Evolutionary conservation across 2,113 vertebrate genomes (phyloP).

Genomic region (Paramormyrops kingsleyae): DNA sequence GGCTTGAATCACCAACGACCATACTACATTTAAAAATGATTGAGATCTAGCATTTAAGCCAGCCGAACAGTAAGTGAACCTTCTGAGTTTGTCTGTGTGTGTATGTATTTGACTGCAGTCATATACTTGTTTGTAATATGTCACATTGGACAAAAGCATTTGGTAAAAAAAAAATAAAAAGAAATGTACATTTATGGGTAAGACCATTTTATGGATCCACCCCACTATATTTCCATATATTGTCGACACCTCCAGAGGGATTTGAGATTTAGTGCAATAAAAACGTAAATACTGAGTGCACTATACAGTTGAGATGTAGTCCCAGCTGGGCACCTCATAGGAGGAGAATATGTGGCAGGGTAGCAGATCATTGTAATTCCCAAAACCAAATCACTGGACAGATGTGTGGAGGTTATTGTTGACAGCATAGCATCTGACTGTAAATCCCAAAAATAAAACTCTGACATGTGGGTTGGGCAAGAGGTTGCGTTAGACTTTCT

Average conservation of each 20-base stretch:
- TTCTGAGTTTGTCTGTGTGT: not conserved
- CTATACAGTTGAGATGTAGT: slow-evolving; percentile 22
- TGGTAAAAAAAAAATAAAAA: no score
- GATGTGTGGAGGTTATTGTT: not conserved
- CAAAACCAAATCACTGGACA: not conserved
- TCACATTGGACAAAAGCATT: not conserved
- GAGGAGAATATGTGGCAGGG: slow-evolving; percentile 46
- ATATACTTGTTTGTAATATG: not conserved
- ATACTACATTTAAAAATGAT: not conserved
- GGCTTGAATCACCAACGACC: not conserved
- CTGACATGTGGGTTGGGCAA: not conserved
- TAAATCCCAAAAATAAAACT: slow-evolving; percentile 45
- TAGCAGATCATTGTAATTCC: slow-evolving; percentile 31
- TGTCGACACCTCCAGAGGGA: not conserved
- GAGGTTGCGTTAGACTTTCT: no score
- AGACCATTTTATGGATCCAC: not conserved
- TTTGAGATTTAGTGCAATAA: not conserved
- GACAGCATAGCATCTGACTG: slow-evolving; percentile 49
- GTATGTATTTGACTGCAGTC: not conserved
- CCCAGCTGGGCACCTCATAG: slow-evolving; percentile 26
- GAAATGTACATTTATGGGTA: no score
- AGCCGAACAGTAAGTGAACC: not conserved
- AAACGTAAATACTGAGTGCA: not conserved
- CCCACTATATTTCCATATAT: not conserved
- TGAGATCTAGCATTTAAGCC: not conserved